phyloP scores from a whole-genome alignment of 2,113 vertebrate genomes.

The Chlorocebus sabaeus region DNA sequence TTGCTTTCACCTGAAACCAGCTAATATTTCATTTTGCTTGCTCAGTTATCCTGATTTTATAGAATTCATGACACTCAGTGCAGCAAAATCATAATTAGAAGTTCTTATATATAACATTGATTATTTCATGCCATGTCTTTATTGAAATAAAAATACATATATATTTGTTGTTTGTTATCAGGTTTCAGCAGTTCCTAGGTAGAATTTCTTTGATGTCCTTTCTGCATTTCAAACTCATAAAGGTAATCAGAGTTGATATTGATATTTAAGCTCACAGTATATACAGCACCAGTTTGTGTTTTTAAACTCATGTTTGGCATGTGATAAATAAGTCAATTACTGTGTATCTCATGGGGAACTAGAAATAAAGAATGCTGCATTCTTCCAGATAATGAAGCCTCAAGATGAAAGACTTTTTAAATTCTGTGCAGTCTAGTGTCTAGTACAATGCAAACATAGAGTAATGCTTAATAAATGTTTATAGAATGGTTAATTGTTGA shows the following conservation, averaged over 20 bases:
- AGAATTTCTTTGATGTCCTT: not conserved
- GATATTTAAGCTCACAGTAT: not conserved
- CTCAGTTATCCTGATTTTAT: not conserved
- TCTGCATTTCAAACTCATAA: not conserved
- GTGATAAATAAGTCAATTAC: not conserved
- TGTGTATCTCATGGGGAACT: not conserved
- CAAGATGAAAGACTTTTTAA: not conserved
- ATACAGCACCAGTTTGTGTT: not conserved
- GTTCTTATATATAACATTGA: not conserved
- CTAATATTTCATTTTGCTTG: not conserved
- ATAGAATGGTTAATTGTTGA: not conserved
- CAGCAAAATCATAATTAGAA: slow-evolving; percentile 13
- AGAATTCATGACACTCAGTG: not conserved
- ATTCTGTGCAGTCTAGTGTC: not conserved
- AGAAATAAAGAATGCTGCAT: not conserved
- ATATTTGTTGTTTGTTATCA: not conserved
- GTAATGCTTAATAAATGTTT: not conserved
- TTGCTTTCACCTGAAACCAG: not conserved
- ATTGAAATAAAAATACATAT: not conserved
- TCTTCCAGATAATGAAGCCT: not conserved
- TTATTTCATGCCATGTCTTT: not conserved
- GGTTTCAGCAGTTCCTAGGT: not conserved
- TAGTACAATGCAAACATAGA: not conserved
- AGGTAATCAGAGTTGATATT: not conserved
- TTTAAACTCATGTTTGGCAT: not conserved